phyloP scores from a whole-genome alignment of 2,888 invertebrate species.

The Euzophera pinguis region DNA sequence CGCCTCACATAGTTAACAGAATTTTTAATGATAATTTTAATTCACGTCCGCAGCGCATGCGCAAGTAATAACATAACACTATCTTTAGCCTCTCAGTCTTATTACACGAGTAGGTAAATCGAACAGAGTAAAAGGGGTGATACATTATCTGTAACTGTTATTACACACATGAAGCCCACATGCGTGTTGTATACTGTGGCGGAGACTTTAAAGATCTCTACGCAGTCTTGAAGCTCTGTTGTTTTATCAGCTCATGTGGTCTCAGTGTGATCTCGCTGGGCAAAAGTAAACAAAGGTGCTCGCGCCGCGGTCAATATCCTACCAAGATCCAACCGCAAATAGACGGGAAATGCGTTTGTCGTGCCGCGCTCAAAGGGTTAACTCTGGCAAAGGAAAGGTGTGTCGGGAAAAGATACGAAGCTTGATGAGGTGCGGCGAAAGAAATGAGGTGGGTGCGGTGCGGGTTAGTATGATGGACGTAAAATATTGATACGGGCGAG shows the following conservation, averaged over 20 bases:
- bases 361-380: conserved; percentile 22
- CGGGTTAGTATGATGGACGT: background rate
- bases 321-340: conserved; percentile 70
- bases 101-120: no score
- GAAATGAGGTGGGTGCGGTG: background rate
- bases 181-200: no score
- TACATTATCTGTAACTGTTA: no score
- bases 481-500: background rate
- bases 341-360: conserved; percentile 35
- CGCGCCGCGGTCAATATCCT: conserved; percentile 62
- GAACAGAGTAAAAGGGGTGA: no score
- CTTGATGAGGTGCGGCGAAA: background rate
- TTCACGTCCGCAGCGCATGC: conserved; percentile 20
- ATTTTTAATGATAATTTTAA: conserved; percentile 21
- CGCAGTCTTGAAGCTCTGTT: no score
- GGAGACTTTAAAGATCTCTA: no score
- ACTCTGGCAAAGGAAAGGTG: conserved; percentile 5
- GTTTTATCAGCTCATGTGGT: no score
- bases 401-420: background rate
- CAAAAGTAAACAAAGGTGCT: conserved; percentile 65
- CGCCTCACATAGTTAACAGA: conserved; percentile 13
- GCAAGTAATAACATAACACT: conserved; percentile 28
- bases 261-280: conserved; percentile 41
- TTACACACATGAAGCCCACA: no score
- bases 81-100: conserved; percentile 52